Percentiles rank a stretch among this genome's conserved stretches.
Conservation (phyloP, 2,888 invertebrate genomes). For the Nomada ferruginata region DNA sequence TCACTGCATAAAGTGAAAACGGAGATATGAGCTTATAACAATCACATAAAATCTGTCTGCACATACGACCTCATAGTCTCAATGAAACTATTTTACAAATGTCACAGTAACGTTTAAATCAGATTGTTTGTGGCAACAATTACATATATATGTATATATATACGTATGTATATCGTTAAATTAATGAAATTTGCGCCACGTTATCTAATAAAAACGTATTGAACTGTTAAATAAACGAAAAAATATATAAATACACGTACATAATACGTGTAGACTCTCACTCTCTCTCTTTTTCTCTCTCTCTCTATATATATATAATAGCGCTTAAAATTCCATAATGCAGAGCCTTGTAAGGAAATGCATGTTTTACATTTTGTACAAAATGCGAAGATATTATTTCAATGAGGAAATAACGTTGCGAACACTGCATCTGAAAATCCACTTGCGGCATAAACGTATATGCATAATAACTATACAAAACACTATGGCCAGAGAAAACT, state of each 20-base stretch:
- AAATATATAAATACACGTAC: constrained; percentile 60
- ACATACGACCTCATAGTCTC: constrained; percentile 75
- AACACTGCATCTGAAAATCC: constrained; percentile 50
- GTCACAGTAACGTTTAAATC: constrained; percentile 72
- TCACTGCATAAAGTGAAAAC: constrained; percentile 74
- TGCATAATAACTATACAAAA: constrained; percentile 40
- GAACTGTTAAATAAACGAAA: constrained; percentile 59
- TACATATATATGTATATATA: constrained; percentile 42
- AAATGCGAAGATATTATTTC: constrained; percentile 51
- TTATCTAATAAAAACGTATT: constrained; percentile 61
- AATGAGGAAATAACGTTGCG: constrained; percentile 56
- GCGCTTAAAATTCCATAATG: constrained; percentile 56
- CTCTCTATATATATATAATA: constrained; percentile 36
- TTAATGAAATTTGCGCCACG: constrained; percentile 63
- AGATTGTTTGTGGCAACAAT: constrained; percentile 68
- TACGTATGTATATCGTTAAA: constrained; percentile 47
- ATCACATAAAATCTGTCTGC: constrained; percentile 74
- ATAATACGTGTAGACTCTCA: constrained; percentile 49
- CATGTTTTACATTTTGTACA: constrained; percentile 63
- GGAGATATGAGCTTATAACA: constrained; percentile 71
- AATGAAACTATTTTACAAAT: constrained; percentile 78
- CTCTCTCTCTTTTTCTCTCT: constrained; percentile 25
- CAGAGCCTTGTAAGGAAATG: constrained; percentile 53
- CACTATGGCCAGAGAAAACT: constrained; percentile 32
- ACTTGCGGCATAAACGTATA: constrained; percentile 41